A percentile compares a stretch with the other conserved stretches of the same genome.
phyloP scores from a whole-genome alignment of 2,888 invertebrate genomes.

The Clistopyga incitator region DNA sequence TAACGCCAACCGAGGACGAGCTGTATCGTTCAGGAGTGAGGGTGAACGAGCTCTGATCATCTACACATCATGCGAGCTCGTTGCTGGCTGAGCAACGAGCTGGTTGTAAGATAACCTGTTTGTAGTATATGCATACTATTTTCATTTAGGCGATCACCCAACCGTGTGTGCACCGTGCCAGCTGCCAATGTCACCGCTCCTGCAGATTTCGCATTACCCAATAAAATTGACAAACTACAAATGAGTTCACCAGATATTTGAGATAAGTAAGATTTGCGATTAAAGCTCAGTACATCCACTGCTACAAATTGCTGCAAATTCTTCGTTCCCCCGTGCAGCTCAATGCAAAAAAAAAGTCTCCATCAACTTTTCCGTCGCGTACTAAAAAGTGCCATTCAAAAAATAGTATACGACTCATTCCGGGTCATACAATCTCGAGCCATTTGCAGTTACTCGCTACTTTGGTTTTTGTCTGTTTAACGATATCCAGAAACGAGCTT shows the following conservation, averaged over 20 bases:
- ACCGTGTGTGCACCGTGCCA: slow-evolving; percentile 42
- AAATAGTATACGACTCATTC: slow-evolving; percentile 20
- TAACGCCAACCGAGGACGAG: slow-evolving; percentile 53
- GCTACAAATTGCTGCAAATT: background rate
- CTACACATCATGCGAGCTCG: slow-evolving; percentile 50
- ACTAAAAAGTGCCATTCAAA: slow-evolving; percentile 46
- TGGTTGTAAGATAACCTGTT: slow-evolving; percentile 56
- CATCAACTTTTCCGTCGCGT: slow-evolving; percentile 5
- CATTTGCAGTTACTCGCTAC: slow-evolving; percentile 47
- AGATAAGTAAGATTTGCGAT: background rate
- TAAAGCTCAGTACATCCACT: background rate
- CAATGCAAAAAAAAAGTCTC: background rate
- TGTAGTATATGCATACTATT: slow-evolving; percentile 65
- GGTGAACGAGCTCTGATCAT: slow-evolving; percentile 55
- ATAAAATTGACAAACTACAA: background rate
- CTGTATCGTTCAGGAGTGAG: slow-evolving; percentile 30
- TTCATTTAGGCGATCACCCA: slow-evolving; percentile 48
- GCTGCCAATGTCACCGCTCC: background rate
- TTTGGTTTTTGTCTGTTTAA: slow-evolving; percentile 66
- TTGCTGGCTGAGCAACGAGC: slow-evolving; percentile 44
- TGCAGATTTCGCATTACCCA: background rate
- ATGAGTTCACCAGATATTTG: background rate
- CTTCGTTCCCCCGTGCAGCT: background rate
- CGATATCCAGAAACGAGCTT: slow-evolving; percentile 66
- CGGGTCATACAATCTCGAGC: slow-evolving; percentile 23